Conservation (phyloP, 92 coral and sea anemone genomes). For the Scolanthus callimorphus region DNA sequence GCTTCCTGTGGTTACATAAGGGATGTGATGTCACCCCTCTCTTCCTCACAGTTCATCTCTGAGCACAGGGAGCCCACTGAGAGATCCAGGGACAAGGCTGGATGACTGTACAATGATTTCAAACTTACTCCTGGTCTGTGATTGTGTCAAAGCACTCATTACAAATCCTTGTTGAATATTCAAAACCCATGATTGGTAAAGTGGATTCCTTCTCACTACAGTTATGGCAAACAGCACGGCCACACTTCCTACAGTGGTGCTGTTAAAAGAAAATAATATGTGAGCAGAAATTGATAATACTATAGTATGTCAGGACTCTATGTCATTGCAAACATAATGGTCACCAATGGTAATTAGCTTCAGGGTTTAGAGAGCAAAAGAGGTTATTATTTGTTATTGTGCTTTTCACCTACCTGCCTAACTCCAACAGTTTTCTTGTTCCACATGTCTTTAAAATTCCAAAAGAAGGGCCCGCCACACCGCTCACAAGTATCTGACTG, state of each 20-base stretch:
- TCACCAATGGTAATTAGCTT: too few relatives aligned
- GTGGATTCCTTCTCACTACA: constrained; percentile 82
- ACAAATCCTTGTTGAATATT: constrained; percentile 86
- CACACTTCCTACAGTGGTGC: constrained; percentile 99
- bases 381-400: too few relatives aligned
- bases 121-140: constrained; percentile 96
- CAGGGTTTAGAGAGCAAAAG: too few relatives aligned
- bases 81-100: too few relatives aligned
- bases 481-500: constrained; percentile 93
- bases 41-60: too few relatives aligned
- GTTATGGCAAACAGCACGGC: constrained; percentile 85
- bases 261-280: constrained; percentile 19
- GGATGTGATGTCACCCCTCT: too few relatives aligned
- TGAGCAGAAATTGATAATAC: neutral
- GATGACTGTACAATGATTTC: too few relatives aligned
- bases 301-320: too few relatives aligned
- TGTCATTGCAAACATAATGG: too few relatives aligned
- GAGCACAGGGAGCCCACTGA: too few relatives aligned
- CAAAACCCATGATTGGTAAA: constrained; percentile 89
- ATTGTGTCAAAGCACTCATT: constrained; percentile 79
- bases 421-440: constrained; percentile 84
- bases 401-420: constrained; percentile 87
- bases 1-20: too few relatives aligned
- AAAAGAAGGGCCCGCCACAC: constrained; percentile 95
- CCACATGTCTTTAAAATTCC: constrained; percentile 99